Conservation (phyloP, 2,113 vertebrate genomes). For the Condylura cristata region DNA sequence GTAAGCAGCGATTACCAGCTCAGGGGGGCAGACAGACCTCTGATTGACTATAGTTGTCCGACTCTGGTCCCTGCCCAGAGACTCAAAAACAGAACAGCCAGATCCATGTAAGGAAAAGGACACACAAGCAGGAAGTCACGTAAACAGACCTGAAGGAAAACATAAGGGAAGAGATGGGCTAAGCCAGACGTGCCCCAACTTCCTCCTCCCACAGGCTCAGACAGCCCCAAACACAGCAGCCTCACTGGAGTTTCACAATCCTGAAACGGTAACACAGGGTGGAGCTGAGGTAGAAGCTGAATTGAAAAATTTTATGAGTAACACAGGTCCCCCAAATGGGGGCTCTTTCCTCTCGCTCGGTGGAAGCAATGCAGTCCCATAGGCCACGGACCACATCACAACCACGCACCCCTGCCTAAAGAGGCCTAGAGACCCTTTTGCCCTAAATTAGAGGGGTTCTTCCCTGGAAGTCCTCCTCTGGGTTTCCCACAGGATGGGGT, state of each 20-base stretch:
- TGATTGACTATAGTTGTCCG: conserved; percentile 53
- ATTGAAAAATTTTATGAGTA: background rate
- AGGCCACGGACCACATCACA: no score
- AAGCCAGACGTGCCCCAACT: rapidly evolving
- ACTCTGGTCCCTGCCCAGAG: conserved; percentile 54
- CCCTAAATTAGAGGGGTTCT: background rate
- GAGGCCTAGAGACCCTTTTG: background rate
- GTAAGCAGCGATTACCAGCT: conserved; percentile 57
- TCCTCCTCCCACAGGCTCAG: no score
- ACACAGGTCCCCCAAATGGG: rapidly evolving
- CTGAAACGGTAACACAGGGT: rapidly evolving
- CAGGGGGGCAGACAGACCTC: conserved; percentile 66
- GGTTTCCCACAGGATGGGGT: rapidly evolving
- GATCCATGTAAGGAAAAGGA: conserved; percentile 62
- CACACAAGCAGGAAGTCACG: background rate
- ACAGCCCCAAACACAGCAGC: no score
- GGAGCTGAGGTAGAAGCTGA: background rate
- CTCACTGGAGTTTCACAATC: background rate
- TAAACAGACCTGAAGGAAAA: conserved; percentile 63
- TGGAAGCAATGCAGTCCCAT: background rate
- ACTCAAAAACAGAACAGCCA: conserved; percentile 77
- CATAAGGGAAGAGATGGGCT: rapidly evolving
- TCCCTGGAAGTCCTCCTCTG: background rate
- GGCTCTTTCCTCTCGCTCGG: background rate
- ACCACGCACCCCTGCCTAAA: no score